Conservation (phyloP, 2,888 invertebrate species). For the Nomada fucata region DNA sequence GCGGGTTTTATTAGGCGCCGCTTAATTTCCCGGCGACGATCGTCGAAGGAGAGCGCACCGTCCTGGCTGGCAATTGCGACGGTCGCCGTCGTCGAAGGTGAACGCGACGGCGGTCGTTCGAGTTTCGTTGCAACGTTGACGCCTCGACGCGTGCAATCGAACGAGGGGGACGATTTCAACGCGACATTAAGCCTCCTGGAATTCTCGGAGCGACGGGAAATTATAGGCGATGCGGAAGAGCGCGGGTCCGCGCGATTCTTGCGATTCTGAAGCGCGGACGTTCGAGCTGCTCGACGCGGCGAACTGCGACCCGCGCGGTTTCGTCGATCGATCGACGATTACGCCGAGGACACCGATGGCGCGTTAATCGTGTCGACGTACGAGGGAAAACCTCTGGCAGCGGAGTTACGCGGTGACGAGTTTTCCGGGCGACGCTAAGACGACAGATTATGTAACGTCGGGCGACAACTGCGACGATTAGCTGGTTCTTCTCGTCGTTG, state of each 20-base stretch:
- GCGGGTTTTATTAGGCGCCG: conserved; percentile 29
- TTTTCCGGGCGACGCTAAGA: conserved; percentile 31
- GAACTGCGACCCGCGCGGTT: conserved; percentile 2
- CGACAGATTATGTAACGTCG: conserved; percentile 57
- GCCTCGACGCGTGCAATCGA: too few species aligned
- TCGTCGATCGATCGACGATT: conserved; percentile 32
- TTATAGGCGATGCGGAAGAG: background rate
- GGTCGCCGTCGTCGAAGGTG: background rate
- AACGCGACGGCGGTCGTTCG: background rate
- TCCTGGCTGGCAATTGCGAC: conserved; percentile 15
- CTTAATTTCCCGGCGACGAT: conserved; percentile 16
- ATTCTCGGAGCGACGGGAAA: background rate
- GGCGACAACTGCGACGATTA: conserved; percentile 44
- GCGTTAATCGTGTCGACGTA: conserved; percentile 11
- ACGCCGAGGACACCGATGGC: conserved; percentile 1
- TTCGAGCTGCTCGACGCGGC: conserved; percentile 2
- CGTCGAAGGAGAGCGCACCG: conserved; percentile 14
- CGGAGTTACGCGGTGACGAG: conserved; percentile 20
- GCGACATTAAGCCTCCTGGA: background rate
- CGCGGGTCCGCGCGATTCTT: background rate
- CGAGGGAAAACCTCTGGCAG: background rate
- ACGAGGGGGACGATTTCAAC: too few species aligned
- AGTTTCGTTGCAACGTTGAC: too few species aligned
- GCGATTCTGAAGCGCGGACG: background rate
- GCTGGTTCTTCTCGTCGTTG: conserved; percentile 7